Conservation (phyloP, 2,113 vertebrate species). For the Cacatua alba region DNA sequence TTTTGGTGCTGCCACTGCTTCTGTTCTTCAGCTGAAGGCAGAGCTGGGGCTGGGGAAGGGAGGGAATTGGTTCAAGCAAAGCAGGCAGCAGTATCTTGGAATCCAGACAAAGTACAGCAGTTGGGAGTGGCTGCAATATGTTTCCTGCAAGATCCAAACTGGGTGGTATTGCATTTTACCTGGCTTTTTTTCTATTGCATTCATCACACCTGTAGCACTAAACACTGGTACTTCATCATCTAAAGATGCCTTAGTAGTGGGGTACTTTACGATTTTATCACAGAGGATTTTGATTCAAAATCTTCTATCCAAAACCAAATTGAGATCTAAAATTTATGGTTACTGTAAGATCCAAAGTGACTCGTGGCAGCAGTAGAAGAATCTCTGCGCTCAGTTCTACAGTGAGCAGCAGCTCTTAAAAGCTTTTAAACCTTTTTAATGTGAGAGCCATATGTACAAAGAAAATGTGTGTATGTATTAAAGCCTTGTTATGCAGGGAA, state of each 20-base stretch:
- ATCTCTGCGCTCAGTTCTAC: not conserved
- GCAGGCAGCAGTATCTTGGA: not conserved
- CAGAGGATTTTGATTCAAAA: not conserved
- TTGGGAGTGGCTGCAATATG: not conserved
- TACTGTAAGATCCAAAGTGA: not conserved
- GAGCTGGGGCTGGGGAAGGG: not conserved
- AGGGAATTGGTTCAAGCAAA: not conserved
- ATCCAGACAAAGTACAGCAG: not conserved
- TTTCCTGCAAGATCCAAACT: not conserved
- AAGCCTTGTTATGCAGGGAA: not conserved
- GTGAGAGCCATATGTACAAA: not conserved
- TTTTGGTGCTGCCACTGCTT: not conserved
- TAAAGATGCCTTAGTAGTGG: not conserved
- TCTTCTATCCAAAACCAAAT: not conserved
- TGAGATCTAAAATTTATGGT: not conserved
- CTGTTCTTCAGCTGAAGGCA: not conserved
- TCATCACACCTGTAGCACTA: not conserved
- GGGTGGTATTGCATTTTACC: not conserved
- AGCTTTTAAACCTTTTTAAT: not conserved
- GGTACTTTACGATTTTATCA: not conserved
- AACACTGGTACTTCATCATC: not conserved
- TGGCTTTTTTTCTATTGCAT: not conserved
- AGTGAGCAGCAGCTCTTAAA: slow-evolving; percentile 2
- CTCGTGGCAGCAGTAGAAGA: not conserved
- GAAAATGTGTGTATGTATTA: not conserved